These are phyloP conservation scores for Trichopria drosophilae DNA, from an alignment of 2,888 invertebrate species.

Conservation along the genomic window DNA sequence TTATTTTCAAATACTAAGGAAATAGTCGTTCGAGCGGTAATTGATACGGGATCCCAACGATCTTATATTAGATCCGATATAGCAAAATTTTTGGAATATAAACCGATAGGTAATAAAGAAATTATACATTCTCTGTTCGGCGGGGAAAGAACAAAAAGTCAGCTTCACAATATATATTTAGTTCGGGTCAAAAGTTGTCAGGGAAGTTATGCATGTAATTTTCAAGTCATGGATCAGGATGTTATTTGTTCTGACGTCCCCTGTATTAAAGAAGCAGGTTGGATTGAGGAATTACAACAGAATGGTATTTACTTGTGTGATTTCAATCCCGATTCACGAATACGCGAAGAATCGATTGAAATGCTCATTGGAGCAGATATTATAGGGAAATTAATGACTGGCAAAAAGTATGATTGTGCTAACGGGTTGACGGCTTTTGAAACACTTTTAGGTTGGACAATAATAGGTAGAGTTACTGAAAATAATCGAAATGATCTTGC, in stretches of 20 bases:
- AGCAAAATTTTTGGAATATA: constrained; percentile 33
- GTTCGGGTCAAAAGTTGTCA: constrained; percentile 28
- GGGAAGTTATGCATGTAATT: constrained; percentile 34
- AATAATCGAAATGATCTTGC: constrained; percentile 23
- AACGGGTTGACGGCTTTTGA: constrained; percentile 41
- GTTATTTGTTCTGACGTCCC: constrained; percentile 30
- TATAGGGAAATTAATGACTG: constrained; percentile 39
- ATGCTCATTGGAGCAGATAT: constrained; percentile 41
- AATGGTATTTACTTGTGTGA: constrained; percentile 23
- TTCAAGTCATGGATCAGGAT: constrained; percentile 31
- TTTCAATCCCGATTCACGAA: constrained; percentile 7
- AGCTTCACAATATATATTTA: constrained; percentile 29
- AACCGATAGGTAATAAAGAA: constrained; percentile 23
- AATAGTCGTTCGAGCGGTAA: constrained; percentile 29
- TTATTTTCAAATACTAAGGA: constrained; percentile 25
- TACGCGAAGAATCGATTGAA: constrained; percentile 26
- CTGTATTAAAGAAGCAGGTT: constrained; percentile 17
- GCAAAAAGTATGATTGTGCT: constrained; percentile 30
- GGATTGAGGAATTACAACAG: constrained; percentile 30
- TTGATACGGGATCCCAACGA: constrained; percentile 39
- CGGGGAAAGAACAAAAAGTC: constrained; percentile 22
- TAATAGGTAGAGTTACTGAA: constrained; percentile 37
- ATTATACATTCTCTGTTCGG: constrained; percentile 38
- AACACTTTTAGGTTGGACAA: constrained; percentile 41
- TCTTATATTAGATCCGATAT: constrained; percentile 35